Conservation (phyloP, 2,113 vertebrate species). For the Hyperoodon ampullatus region DNA sequence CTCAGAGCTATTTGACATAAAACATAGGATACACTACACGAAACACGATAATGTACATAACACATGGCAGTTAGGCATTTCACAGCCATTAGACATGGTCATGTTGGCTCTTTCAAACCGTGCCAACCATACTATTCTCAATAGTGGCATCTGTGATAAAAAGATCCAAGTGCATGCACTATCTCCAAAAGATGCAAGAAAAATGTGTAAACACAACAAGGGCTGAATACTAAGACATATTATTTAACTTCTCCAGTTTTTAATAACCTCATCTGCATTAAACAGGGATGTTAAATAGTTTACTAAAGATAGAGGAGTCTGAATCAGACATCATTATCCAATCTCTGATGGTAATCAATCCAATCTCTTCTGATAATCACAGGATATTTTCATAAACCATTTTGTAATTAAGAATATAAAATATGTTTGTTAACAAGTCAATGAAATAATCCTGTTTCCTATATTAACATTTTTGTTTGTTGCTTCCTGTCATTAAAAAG, state of each 20-base stretch:
- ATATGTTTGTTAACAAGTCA: not conserved
- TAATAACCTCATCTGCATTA: conserved; percentile 22
- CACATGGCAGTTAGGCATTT: not conserved
- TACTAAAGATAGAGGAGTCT: not conserved
- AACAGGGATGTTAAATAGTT: not conserved
- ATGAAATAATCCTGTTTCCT: not conserved
- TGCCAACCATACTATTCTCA: not conserved
- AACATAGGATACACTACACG: not conserved
- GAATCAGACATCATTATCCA: conserved; percentile 5
- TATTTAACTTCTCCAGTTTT: conserved; percentile 4
- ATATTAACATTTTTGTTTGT: conserved; percentile 7
- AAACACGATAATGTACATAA: not conserved
- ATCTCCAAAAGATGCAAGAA: not conserved
- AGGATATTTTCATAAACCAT: conserved; percentile 35
- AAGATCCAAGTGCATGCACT: not conserved
- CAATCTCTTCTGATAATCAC: not conserved
- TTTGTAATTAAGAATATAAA: not conserved
- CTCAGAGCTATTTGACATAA: not conserved
- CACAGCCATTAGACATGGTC: not conserved
- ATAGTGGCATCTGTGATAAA: not conserved
- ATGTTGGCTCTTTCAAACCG: not conserved
- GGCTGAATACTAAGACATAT: not conserved
- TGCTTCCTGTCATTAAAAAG: not conserved
- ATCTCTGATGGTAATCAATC: not conserved
- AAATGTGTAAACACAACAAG: not conserved